These are phyloP conservation scores for Tipula lateralis DNA, from an alignment of 2,888 invertebrate species.

Conservation along the genomic window DNA sequence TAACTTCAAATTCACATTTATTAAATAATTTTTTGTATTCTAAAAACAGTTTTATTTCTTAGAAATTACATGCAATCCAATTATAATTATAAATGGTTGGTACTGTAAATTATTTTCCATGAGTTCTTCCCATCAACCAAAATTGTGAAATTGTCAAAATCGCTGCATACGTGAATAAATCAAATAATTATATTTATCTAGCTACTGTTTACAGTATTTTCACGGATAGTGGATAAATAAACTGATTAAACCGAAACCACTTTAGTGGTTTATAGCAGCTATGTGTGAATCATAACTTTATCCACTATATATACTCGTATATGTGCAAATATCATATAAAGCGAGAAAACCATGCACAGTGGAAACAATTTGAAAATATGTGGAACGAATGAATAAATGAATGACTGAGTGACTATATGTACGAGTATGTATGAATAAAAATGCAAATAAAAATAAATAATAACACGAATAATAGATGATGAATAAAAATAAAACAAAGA, in stretches of 20 bases:
- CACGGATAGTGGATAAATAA: neutral
- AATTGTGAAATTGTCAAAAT: neutral
- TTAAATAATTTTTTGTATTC: no score
- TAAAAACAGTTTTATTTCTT: no score
- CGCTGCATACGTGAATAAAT: neutral
- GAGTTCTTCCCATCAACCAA: neutral
- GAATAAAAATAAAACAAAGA: neutral
- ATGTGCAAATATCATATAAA: neutral
- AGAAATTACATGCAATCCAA: neutral
- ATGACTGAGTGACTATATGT: neutral
- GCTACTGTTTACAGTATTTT: neutral
- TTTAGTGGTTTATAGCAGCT: neutral
- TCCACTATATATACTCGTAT: neutral
- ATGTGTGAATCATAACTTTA: no score
- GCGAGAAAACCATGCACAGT: neutral
- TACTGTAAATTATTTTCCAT: neutral
- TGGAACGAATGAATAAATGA: neutral
- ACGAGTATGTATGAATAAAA: neutral
- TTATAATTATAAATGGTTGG: neutral
- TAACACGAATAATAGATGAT: conserved; percentile 11
- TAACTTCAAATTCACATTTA: no score
- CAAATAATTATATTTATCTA: neutral
- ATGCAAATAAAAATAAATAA: neutral
- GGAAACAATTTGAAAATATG: neutral
- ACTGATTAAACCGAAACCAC: neutral